Evolutionary conservation across 2,797 vertebrate species (phyloP), one percentile per base, ranked within the genome.

Genomic region (Philypnodon macrostomus): DNA sequence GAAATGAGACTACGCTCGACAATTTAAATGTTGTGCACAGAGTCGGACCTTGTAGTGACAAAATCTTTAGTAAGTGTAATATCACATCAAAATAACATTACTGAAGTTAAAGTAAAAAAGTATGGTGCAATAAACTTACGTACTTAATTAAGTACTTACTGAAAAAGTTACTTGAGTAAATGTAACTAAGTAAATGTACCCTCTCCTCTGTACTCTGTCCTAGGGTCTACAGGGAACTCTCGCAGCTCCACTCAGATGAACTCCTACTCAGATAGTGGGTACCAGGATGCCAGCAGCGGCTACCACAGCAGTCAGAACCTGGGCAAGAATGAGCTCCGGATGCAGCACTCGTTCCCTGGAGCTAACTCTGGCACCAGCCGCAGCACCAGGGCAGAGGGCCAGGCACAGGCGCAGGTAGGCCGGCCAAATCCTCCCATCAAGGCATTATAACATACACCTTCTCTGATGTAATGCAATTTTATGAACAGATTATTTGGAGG

Each of bases 231-330:
- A 33, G 96, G 94, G 77, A 98, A 98, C 83, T 98, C 95, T 0
- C 93, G 92, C 77, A 95, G 93, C 88, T 96, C 95, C 46, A 95
- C 93, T 37, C 96, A 96, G 79, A 98, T 98, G 93, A 98, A 98
- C 90, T 98, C 96, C 1, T 98, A 98, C 63, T 95, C 95, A 4
- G 96, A 98, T 84, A 98, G 96, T 24, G 96, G 96, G 71, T 98
- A 97, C 85, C 96, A 98, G 80, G 96, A 98, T 88, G 91, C 93
- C 58, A 84, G 90, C 79, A 94, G 91, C n/a, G 75, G 77, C 86
- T 98, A 95, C 85, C 91, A 92, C 85, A 89, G 91, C 81, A 92
- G 88, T 84, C 95, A 96, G 65, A 93, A 87, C 61, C 44, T 87
- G 81, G 91, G 68, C 77, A 96, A 96, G 79, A 58, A 87, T 7